Conservation (phyloP, 2,888 invertebrate genomes). For the Leptothorax acervorum region DNA sequence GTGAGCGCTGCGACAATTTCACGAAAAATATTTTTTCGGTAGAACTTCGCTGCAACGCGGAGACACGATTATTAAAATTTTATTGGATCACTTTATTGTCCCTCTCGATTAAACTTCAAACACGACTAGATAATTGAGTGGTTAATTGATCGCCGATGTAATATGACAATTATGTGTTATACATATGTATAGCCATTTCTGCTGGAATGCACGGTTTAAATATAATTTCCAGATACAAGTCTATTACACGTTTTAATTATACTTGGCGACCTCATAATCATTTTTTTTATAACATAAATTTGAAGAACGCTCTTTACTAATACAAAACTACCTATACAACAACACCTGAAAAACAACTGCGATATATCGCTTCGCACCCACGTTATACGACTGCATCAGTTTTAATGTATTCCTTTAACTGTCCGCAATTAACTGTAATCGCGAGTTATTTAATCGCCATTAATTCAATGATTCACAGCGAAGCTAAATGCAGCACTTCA, state of each 20-base stretch:
- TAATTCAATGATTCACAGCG: conserved; percentile 31
- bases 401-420: conserved; percentile 51
- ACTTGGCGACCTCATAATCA: neutral
- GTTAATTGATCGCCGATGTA: conserved; percentile 41
- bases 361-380: neutral
- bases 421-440: conserved; percentile 45
- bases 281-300: conserved; percentile 5
- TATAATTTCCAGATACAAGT: neutral
- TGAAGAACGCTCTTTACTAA: neutral
- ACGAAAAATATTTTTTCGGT: conserved; percentile 31
- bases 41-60: conserved; percentile 11
- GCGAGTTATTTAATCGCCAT: conserved; percentile 48
- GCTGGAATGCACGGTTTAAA: neutral
- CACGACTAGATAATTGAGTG: conserved; percentile 14
- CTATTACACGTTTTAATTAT: neutral
- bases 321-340: neutral
- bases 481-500: conserved; percentile 45
- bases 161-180: neutral
- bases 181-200: neutral
- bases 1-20: conserved; percentile 19
- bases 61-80: conserved; percentile 32
- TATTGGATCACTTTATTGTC: conserved; percentile 10
- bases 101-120: conserved; percentile 25
- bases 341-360: neutral
- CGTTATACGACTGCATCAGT: neutral